Percentiles rank a stretch among this genome's conserved stretches.
phyloP scores from a whole-genome alignment of 2,797 vertebrate genomes.

The Sus cebifrons region DNA sequence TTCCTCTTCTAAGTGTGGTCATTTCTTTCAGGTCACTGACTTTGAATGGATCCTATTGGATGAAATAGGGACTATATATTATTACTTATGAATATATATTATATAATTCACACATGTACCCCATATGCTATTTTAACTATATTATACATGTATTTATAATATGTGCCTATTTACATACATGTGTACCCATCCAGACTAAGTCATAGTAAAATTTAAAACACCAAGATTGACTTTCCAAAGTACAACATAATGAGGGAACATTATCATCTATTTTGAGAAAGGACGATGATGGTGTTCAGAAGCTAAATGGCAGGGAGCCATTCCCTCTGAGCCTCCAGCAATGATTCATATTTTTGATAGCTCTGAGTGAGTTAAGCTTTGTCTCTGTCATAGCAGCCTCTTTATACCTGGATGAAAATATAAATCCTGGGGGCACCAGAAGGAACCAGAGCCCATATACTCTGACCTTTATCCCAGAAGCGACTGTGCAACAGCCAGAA shows the following conservation, averaged over 20 bases:
- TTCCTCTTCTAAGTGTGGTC: conserved; percentile 33
- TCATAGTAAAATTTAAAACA: conserved; percentile 11
- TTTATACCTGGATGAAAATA: conserved; percentile 53
- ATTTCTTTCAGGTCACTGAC: conserved; percentile 58
- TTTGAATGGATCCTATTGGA: conserved; percentile 25
- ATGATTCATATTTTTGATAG: conserved; percentile 57
- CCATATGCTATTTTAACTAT: neutral
- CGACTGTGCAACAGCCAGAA: neutral
- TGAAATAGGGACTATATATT: neutral
- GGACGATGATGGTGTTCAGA: neutral
- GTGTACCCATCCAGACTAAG: neutral
- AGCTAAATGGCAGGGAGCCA: neutral
- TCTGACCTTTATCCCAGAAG: neutral
- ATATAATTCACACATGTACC: accelerated
- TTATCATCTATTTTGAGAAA: conserved; percentile 49
- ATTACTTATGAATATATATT: conserved; percentile 16
- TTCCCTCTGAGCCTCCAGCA: neutral
- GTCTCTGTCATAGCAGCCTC: conserved; percentile 44
- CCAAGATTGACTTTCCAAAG: conserved; percentile 42
- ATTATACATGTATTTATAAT: neutral
- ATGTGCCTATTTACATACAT: neutral
- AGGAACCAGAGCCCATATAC: neutral
- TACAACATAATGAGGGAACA: neutral
- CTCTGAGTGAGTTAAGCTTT: conserved; percentile 49
- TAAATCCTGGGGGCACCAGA: conserved; percentile 37